Conservation (phyloP, 2,113 vertebrate species). For the Callipepla squamata region DNA sequence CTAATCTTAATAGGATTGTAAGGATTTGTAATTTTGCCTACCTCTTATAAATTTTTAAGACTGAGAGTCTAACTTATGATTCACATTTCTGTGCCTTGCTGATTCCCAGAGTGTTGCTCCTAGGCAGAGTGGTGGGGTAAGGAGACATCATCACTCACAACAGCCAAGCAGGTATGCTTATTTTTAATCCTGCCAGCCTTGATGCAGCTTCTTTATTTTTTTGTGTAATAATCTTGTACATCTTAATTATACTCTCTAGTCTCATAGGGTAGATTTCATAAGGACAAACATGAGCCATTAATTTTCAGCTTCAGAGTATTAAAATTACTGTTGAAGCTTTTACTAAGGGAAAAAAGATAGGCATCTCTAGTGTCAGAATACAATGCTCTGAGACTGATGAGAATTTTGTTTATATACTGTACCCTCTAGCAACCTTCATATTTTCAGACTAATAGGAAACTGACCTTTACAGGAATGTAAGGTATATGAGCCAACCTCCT, state of each 20-base stretch:
- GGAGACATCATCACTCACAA: background rate
- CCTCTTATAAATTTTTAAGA: background rate
- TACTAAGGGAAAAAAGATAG: background rate
- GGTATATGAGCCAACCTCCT: background rate
- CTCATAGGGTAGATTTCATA: slow-evolving; percentile 25
- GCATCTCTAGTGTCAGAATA: background rate
- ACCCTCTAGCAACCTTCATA: background rate
- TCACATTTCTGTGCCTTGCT: background rate
- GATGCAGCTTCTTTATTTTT: background rate
- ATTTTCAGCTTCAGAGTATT: slow-evolving; percentile 8
- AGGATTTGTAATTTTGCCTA: background rate
- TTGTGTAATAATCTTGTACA: slow-evolving; percentile 6
- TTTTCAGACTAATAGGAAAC: slow-evolving; percentile 5
- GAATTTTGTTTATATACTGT: background rate
- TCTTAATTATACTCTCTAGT: slow-evolving; percentile 15
- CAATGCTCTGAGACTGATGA: background rate
- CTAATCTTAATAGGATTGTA: background rate
- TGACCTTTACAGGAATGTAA: background rate
- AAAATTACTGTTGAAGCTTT: slow-evolving; percentile 23
- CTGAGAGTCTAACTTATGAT: background rate
- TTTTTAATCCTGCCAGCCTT: slow-evolving; percentile 10
- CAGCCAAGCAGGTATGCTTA: background rate
- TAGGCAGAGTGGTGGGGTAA: background rate
- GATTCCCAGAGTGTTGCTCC: background rate
- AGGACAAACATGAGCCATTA: slow-evolving; percentile 15